Percentiles rank a stretch among this genome's conserved stretches.
Conservation (phyloP, 2,797 vertebrate genomes). For the Coracias cyanogaster region DNA sequence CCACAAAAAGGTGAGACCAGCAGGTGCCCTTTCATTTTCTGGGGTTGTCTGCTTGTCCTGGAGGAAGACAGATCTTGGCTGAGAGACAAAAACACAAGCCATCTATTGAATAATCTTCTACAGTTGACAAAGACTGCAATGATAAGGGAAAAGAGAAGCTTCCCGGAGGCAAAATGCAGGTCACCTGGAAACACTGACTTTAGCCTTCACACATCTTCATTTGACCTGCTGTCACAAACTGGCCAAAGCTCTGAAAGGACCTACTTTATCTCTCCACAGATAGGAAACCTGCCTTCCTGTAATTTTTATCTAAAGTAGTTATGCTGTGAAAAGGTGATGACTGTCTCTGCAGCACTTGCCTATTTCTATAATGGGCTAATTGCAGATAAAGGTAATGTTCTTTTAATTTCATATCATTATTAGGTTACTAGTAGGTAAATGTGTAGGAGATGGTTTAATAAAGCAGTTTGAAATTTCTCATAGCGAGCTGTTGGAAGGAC, state of each 20-base stretch:
- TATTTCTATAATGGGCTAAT: constrained; percentile 21
- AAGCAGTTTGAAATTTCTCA: constrained; percentile 9
- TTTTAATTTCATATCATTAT: constrained; percentile 57
- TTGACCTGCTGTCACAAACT: background rate
- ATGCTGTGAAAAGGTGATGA: constrained; percentile 3
- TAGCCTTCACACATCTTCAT: background rate
- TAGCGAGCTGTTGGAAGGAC: background rate
- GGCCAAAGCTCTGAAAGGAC: background rate
- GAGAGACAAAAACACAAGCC: background rate
- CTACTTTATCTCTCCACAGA: background rate
- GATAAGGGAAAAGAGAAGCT: background rate
- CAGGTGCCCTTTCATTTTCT: constrained; percentile 4
- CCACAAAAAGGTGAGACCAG: background rate
- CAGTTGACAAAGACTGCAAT: background rate
- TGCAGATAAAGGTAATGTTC: constrained; percentile 32
- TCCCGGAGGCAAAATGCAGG: background rate
- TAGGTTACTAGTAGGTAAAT: constrained; percentile 25
- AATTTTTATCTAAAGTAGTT: constrained; percentile 8
- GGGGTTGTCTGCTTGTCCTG: background rate
- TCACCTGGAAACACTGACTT: constrained; percentile 12
- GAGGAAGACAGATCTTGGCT: constrained; percentile 15
- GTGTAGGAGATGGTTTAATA: constrained; percentile 17
- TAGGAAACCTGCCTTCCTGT: background rate
- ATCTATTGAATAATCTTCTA: background rate
- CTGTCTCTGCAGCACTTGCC: background rate